These are phyloP conservation scores for Julus scandinavius DNA, from an alignment of 2,888 invertebrate genomes.

Conservation along the genomic window DNA sequence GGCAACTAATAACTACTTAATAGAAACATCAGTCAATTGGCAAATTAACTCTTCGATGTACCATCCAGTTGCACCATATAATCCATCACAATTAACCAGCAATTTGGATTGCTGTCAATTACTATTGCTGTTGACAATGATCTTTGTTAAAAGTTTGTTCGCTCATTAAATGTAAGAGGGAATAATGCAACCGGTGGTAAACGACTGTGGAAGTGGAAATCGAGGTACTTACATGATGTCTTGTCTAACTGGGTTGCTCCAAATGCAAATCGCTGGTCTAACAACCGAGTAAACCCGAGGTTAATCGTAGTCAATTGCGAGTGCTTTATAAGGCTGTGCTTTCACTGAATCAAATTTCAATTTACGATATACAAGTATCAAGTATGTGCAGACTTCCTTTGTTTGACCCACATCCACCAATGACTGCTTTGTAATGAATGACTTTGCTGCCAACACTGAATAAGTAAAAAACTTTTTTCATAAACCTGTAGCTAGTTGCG, in stretches of 20 bases:
- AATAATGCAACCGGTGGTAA: background rate
- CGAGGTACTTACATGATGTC: background rate
- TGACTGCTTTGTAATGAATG: background rate
- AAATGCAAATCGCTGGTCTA: background rate
- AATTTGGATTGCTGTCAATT: background rate
- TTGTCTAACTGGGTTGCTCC: background rate
- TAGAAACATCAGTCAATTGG: background rate
- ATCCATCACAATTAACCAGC: background rate
- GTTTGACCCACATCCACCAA: slow-evolving; percentile 6
- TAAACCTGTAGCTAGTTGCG: background rate
- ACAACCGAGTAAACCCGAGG: background rate
- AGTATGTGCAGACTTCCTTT: background rate
- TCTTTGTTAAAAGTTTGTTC: background rate
- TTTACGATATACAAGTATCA: background rate
- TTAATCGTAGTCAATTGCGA: background rate
- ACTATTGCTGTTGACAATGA: too few relatives aligned
- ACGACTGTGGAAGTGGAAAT: background rate
- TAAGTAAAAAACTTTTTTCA: background rate
- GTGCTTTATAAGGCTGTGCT: background rate
- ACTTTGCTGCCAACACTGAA: background rate
- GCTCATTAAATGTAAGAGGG: background rate
- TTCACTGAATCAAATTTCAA: background rate
- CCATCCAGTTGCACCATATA: background rate
- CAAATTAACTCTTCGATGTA: background rate
- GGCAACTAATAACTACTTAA: background rate